These are phyloP conservation scores for Macrostomum cliftonense DNA, from an alignment of 2,888 invertebrate species.

Conservation along the genomic window DNA sequence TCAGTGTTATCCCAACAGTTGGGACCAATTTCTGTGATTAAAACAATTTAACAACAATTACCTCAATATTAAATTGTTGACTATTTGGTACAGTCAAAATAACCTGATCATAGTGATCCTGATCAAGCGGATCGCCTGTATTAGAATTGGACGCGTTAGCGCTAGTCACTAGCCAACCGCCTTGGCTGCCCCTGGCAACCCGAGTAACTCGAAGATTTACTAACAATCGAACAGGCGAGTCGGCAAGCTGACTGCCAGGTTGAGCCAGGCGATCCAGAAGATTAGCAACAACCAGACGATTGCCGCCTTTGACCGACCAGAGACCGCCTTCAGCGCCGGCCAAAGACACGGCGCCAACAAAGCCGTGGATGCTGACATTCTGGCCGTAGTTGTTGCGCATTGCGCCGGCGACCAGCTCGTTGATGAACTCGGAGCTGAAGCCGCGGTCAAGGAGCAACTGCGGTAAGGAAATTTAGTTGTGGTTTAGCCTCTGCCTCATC, in stretches of 20 bases:
- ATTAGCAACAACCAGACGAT: slow-evolving; percentile 35
- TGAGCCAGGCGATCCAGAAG: neutral
- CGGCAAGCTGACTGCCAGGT: neutral
- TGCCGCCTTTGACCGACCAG: slow-evolving; percentile 47
- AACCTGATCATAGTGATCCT: neutral
- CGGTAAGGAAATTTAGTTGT: slow-evolving; percentile 21
- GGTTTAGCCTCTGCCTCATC: too few species aligned
- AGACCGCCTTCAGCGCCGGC: slow-evolving; percentile 43
- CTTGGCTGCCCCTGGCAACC: too few species aligned
- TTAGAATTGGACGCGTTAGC: neutral
- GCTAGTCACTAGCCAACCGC: neutral
- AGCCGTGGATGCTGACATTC: slow-evolving; percentile 41
- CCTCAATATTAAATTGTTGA: neutral
- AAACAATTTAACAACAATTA: too few species aligned
- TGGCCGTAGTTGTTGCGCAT: slow-evolving; percentile 48
- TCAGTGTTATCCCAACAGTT: too few species aligned
- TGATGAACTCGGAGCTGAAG: slow-evolving; percentile 40
- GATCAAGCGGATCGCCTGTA: neutral
- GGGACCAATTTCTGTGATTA: too few species aligned
- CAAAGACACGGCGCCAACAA: slow-evolving; percentile 43
- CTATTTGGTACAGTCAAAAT: slow-evolving; percentile 1
- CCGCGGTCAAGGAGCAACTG: slow-evolving; percentile 37
- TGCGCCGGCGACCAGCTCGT: slow-evolving; percentile 44
- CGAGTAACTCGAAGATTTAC: too few species aligned
- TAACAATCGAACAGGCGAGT: too few species aligned